Evolutionary conservation across 92 coral and sea anemone species (phyloP), one percentile per base, ranked within the genome.

Genomic region (Epizoanthus stellaris): DNA sequence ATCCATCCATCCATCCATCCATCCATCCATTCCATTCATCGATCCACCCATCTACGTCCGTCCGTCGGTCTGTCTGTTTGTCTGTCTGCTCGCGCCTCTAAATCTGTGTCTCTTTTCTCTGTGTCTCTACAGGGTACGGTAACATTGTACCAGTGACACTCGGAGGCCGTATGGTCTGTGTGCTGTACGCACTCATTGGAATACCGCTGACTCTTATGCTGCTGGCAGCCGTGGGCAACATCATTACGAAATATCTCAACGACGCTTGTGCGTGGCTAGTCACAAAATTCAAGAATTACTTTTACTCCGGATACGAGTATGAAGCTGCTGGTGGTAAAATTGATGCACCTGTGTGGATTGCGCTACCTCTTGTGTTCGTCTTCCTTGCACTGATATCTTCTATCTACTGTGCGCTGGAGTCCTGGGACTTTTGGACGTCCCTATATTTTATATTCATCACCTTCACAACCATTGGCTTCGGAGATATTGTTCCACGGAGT

Each of bases 151-250:
- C 98, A 20, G 85, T 85, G 12, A 91, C 98, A 81, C 15, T 82
- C 40, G 89, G 91, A 13, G 98, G 98, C 38, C 95, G 98, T 69
- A 90, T 88, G 90, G 90, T 91, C 63, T 95, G 98, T 62, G 87
- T 95, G 77, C 36, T 95, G 47, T 95, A 93, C 74, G 95, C 97
- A 67, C 91, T 91, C 82, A 54, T 91, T 54, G 98, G 98, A 77
- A 95, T 95, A 91, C 98, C 98, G 76, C 93, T 95, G 91, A 95
- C 96, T 25, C 75, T 95, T 43, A 95, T 95, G 98, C 74, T 95
- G 42, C 87, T 95, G 36, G 98, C 97, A 11, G 95, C 94, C 13
- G 94, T 95, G 66, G 94, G 97, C 70, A 94, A 89, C 82, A 89
- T 89, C 82, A 91, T 95, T 75, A 96, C 89, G 17, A 86, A 88